These are phyloP conservation scores for Seira musarum DNA, from an alignment of 2,888 invertebrate genomes.

Conservation along the genomic window DNA sequence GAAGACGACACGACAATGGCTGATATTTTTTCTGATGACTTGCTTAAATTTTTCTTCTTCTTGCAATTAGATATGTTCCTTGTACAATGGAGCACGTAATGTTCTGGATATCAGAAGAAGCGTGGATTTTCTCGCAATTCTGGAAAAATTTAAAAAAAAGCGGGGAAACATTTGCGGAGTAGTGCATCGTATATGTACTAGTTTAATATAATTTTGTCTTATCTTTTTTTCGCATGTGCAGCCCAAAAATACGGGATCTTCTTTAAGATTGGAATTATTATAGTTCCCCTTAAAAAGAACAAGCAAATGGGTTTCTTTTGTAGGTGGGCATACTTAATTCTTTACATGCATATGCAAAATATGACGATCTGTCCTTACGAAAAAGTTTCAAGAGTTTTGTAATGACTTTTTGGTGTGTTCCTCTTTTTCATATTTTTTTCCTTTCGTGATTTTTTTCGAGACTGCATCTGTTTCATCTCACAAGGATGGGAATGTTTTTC, in stretches of 20 bases:
- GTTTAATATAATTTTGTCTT: background rate
- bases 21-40: background rate
- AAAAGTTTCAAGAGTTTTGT: slow-evolving; percentile 34
- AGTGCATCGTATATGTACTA: background rate
- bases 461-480: slow-evolving; percentile 42
- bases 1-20: background rate
- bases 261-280: background rate
- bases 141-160: background rate
- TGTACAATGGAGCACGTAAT: slow-evolving; percentile 7
- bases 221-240: no score
- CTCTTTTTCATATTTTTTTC: slow-evolving; percentile 5
- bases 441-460: background rate
- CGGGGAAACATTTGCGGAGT: background rate
- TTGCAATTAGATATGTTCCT: background rate
- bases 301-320: background rate
- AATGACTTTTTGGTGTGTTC: slow-evolving; percentile 40
- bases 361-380: background rate
- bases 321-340: background rate
- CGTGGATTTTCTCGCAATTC: background rate
- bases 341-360: slow-evolving; percentile 6
- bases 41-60: background rate
- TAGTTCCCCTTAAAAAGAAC: no score
- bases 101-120: background rate
- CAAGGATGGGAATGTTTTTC: background rate
- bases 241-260: background rate